phyloP scores from a whole-genome alignment of 1,140 invertebrate species.

The Anadara kagoshimensis region DNA sequence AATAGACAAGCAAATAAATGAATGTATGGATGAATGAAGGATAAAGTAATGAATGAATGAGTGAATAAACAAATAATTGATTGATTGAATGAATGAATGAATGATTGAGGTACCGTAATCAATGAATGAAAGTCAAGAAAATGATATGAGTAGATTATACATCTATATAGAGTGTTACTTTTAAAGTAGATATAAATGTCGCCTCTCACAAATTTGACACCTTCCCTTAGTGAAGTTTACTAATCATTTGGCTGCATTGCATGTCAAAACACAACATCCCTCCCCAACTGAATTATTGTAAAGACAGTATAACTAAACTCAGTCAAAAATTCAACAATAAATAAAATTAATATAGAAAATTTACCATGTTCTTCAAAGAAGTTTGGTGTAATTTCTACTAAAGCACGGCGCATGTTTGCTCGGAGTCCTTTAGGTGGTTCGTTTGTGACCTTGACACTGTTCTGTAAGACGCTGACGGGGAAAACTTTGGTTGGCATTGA shows the following conservation, averaged over 20 bases:
- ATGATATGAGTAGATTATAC: no score
- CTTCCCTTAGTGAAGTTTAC: no score
- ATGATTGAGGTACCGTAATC: no score
- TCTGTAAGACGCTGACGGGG: conserved; percentile 74
- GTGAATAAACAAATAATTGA: background rate
- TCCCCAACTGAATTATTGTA: no score
- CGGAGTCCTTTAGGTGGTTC: conserved; percentile 76
- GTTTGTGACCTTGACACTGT: conserved; percentile 75
- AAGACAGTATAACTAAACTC: no score
- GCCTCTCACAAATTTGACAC: no score
- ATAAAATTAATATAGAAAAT: background rate
- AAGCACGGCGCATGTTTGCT: conserved; percentile 83
- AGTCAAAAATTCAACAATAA: conserved; percentile 1
- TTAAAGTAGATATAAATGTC: no score
- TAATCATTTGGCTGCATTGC: no score
- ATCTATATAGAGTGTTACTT: no score
- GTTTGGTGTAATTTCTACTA: conserved; percentile 68
- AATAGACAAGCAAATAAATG: background rate
- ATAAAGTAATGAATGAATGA: background rate
- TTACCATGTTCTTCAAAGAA: conserved; percentile 88
- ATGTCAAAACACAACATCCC: no score
- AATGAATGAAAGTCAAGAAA: no score
- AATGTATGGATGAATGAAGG: background rate
- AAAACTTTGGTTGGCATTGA: conserved; percentile 74
- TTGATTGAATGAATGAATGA: background rate